Conservation (phyloP, 2,888 invertebrate genomes). For the Nymphalis polychloros region DNA sequence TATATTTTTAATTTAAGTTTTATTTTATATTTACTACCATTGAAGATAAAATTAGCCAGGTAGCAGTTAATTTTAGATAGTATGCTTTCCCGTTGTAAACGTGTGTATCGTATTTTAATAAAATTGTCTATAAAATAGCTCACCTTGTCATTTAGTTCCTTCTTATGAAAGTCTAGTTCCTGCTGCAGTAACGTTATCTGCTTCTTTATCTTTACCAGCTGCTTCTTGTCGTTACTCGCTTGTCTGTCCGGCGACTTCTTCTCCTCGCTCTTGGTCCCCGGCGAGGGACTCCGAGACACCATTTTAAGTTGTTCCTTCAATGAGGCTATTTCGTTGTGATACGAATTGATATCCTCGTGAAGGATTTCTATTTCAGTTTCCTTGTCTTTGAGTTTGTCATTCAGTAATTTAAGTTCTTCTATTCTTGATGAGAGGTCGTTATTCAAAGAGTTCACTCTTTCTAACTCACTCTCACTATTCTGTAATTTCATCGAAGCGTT, state of each 20-base stretch:
- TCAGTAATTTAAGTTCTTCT: constrained; percentile 67
- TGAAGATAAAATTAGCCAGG: too few species aligned
- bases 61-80: too few species aligned
- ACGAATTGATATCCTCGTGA: constrained; percentile 75
- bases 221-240: constrained; percentile 81
- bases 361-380: constrained; percentile 81
- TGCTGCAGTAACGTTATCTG: constrained; percentile 71
- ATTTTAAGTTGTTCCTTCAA: constrained; percentile 74
- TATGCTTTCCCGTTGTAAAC: too few species aligned
- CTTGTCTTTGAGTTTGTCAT: constrained; percentile 73
- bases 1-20: too few species aligned
- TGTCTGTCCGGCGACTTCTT: constrained; percentile 72
- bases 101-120: too few species aligned
- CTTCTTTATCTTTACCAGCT: constrained; percentile 78
- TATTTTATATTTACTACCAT: too few species aligned
- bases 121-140: neutral
- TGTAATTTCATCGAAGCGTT: constrained; percentile 68
- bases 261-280: constrained; percentile 80
- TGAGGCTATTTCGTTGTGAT: constrained; percentile 75
- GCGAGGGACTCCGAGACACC: constrained; percentile 80
- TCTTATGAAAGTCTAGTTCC: constrained; percentile 73
- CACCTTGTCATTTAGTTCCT: constrained; percentile 77
- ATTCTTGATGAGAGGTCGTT: constrained; percentile 66
- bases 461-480: constrained; percentile 66
- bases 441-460: constrained; percentile 65